Base-by-base conservation (phyloP, 2,113 vertebrate species). In the Thalassarche chlororhynchos region DNA sequence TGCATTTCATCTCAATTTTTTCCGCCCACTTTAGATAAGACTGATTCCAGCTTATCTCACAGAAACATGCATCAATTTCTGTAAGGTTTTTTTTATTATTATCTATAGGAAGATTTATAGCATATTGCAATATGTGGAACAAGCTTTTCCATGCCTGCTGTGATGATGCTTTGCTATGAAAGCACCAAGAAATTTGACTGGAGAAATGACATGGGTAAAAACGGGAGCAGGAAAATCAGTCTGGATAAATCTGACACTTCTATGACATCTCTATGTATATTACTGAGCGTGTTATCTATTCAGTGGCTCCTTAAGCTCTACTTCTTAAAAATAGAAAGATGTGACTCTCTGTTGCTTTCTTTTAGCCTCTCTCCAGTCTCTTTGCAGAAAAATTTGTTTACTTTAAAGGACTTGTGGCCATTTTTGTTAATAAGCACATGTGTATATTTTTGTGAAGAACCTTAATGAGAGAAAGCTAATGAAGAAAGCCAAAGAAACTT, bases 91-190 rank as follows among this genome's bases (percentile, higher is more conserved):
- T 49, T 76, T 95, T 17, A 32, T 75, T 47, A 42, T 46, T 52
- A 44, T 13, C 51, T 58, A 26, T 60, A 72, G 36, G 68, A 93
- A 81, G 32, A 24, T 32, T 54, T 75, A 32, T 36, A n/a, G 20
- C 47, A 34, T 61, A n/a, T 25, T 81, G 15, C 71, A 84, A 54
- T 87, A 78, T 29, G 40, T 78, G 40, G 26, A 68, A 55, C 25
- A 58, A 87, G 46, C 6, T 95, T 93, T 91, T 72, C n/a, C 51
- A 9, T 87, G 66, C 24, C 85, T 52, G 61, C 52, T n/a, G 28
- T 64, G 42, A 62, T 84, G 42, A 4, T 60, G 47, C 80, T 82
- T 97, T 65, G 85, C 92, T 95, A 60, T 90, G 87, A 96, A 85
- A 81, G 88, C 14, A 72, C 49, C 42, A 62, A 78, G 87, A 47